These are phyloP conservation scores for Rhingia campestris DNA, from an alignment of 2,888 invertebrate genomes.

Conservation along the genomic window DNA sequence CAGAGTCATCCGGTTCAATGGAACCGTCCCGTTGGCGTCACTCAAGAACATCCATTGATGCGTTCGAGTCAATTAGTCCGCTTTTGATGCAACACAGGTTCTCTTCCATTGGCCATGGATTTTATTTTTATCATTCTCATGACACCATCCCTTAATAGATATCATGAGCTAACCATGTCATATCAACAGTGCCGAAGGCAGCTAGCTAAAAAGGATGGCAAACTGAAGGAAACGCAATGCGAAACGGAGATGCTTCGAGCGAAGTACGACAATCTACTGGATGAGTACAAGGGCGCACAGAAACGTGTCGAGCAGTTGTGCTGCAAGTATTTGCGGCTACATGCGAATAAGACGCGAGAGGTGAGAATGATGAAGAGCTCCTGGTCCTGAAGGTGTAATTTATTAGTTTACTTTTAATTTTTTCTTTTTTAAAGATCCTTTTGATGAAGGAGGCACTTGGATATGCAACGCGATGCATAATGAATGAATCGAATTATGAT, in stretches of 20 bases:
- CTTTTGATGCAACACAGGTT: slow-evolving; percentile 80
- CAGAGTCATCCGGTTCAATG: slow-evolving; percentile 65
- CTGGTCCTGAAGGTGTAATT: neutral
- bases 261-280: slow-evolving; percentile 77
- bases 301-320: slow-evolving; percentile 77
- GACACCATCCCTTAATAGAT: slow-evolving; percentile 74
- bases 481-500: slow-evolving; percentile 57
- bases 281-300: slow-evolving; percentile 77
- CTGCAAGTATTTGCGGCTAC: slow-evolving; percentile 77
- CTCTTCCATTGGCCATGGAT: neutral
- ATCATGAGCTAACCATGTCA: slow-evolving; percentile 79
- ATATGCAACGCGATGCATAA: slow-evolving; percentile 74
- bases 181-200: slow-evolving; percentile 79
- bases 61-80: slow-evolving; percentile 78
- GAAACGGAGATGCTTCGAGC: slow-evolving; percentile 78
- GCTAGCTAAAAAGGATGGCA: slow-evolving; percentile 78
- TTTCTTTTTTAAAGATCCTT: slow-evolving; percentile 70
- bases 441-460: slow-evolving; percentile 77
- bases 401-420: slow-evolving; percentile 4
- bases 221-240: slow-evolving; percentile 76
- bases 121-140: neutral
- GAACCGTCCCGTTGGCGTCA: slow-evolving; percentile 68
- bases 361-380: slow-evolving; percentile 50
- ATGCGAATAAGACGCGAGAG: slow-evolving; percentile 79
- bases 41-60: slow-evolving; percentile 71